Evolutionary conservation across 2,113 vertebrate genomes (phyloP).

Genomic region (Syngnathus scovelli): DNA sequence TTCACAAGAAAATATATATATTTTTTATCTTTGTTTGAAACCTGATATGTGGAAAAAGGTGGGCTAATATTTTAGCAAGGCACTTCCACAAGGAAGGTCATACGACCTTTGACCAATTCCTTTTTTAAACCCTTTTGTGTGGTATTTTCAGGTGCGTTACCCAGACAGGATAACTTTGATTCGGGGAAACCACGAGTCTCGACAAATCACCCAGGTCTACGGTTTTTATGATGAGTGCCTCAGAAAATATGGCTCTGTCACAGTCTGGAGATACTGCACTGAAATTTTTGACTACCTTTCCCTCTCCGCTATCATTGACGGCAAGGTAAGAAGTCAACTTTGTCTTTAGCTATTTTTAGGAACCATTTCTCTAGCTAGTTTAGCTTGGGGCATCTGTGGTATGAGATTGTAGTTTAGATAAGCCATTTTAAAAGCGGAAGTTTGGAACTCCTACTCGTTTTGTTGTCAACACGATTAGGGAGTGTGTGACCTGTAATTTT

Average conservation of each 20-base stretch:
- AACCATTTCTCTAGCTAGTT: too few relatives aligned
- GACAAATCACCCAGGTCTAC: constrained; percentile 92
- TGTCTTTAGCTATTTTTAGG: background rate
- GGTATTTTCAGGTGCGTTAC: constrained; percentile 80
- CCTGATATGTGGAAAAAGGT: too few relatives aligned
- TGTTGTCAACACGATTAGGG: background rate
- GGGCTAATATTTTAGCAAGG: too few relatives aligned
- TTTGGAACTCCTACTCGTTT: background rate
- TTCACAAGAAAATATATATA: too few relatives aligned
- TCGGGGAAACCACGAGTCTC: constrained; percentile 90
- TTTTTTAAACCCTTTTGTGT: background rate
- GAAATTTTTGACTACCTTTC: constrained; percentile 97
- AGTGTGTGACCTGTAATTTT: too few relatives aligned
- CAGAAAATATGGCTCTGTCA: constrained; percentile 91
- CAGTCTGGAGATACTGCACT: constrained; percentile 94
- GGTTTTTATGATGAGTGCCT: constrained; percentile 95
- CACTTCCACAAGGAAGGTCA: too few relatives aligned
- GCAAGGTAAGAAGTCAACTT: constrained; percentile 75
- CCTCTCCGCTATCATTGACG: constrained; percentile 91
- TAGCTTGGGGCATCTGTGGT: too few relatives aligned
- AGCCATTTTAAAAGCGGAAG: too few relatives aligned
- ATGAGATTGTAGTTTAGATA: too few relatives aligned
- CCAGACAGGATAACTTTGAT: constrained; percentile 93
- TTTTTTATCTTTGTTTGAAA: too few relatives aligned
- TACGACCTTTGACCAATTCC: background rate